Conservation (phyloP, 1,140 invertebrate genomes). For the Dreissena rostriformis region DNA sequence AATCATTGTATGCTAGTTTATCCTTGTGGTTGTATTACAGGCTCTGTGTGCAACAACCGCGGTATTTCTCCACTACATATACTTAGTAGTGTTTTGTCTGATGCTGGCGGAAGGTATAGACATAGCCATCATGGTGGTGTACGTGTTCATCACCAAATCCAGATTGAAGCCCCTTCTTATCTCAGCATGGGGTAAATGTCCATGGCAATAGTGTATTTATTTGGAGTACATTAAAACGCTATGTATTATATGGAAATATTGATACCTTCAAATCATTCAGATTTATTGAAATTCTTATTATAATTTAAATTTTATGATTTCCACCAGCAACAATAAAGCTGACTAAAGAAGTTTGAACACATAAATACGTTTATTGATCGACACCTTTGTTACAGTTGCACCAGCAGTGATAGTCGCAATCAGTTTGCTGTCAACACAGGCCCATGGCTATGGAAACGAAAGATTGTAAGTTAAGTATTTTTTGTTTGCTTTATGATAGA, state of each 20-base stretch:
- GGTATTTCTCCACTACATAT: slow-evolving; percentile 67
- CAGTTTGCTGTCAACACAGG: not conserved
- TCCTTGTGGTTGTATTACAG: too few species aligned
- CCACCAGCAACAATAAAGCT: too few species aligned
- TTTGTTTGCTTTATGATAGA: too few species aligned
- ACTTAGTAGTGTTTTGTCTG: slow-evolving; percentile 65
- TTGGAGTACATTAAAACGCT: too few species aligned
- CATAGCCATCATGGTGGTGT: slow-evolving; percentile 56
- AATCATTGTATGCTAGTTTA: too few species aligned
- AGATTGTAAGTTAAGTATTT: not conserved
- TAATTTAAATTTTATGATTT: too few species aligned
- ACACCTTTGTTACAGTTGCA: not conserved
- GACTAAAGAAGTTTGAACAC: too few species aligned
- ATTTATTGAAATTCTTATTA: too few species aligned
- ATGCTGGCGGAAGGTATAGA: slow-evolving; percentile 68
- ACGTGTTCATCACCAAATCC: slow-evolving; percentile 41
- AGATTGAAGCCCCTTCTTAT: slow-evolving; percentile 35
- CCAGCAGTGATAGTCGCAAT: slow-evolving; percentile 15
- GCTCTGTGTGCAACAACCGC: slow-evolving; percentile 58
- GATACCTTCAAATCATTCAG: too few species aligned
- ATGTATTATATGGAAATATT: too few species aligned
- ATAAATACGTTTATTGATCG: too few species aligned
- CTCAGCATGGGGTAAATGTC: slow-evolving; percentile 57
- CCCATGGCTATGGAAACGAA: slow-evolving; percentile 13
- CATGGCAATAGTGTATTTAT: too few species aligned